phyloP scores from a whole-genome alignment of 2,797 vertebrate species.

The Myotis daubentonii region DNA sequence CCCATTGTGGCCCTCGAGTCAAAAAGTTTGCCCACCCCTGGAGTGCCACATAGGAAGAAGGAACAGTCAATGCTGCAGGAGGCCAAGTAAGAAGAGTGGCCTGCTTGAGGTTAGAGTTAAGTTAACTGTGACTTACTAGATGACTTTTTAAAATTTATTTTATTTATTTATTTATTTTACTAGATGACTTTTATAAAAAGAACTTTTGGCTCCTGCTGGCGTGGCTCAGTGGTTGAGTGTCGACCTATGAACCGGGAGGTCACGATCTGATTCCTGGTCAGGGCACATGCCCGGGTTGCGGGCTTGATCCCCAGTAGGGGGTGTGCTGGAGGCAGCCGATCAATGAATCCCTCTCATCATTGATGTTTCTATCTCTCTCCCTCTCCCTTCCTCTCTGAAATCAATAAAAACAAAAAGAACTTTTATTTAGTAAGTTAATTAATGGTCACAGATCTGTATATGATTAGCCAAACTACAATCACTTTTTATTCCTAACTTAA shows the following conservation, averaged over 20 bases:
- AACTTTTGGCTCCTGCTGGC: neutral
- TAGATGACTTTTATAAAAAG: neutral
- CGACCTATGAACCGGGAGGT: too few relatives aligned
- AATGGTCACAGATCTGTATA: slow-evolving; percentile 11
- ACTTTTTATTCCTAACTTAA: neutral
- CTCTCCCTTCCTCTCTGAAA: too few relatives aligned
- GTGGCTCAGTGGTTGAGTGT: too few relatives aligned
- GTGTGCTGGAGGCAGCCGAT: too few relatives aligned
- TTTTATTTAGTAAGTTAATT: slow-evolving; percentile 41
- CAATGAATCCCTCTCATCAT: too few relatives aligned
- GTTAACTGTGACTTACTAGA: neutral
- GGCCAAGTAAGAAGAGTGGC: neutral
- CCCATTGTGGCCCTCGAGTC: too few relatives aligned
- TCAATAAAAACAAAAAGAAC: neutral
- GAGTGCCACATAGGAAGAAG: neutral
- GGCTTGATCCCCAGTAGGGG: too few relatives aligned
- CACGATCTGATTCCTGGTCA: too few relatives aligned
- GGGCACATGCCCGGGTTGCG: too few relatives aligned
- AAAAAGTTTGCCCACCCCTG: too few relatives aligned
- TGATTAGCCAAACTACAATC: slow-evolving; percentile 19
- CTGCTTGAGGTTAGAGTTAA: neutral
- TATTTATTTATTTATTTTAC: neutral
- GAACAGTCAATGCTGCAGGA: neutral
- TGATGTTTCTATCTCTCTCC: too few relatives aligned
- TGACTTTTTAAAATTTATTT: neutral